Percentiles rank a stretch among this genome's conserved stretches.
Evolutionary conservation across 2,888 invertebrate species (phyloP).

Genomic region (Aphidius colemani): DNA sequence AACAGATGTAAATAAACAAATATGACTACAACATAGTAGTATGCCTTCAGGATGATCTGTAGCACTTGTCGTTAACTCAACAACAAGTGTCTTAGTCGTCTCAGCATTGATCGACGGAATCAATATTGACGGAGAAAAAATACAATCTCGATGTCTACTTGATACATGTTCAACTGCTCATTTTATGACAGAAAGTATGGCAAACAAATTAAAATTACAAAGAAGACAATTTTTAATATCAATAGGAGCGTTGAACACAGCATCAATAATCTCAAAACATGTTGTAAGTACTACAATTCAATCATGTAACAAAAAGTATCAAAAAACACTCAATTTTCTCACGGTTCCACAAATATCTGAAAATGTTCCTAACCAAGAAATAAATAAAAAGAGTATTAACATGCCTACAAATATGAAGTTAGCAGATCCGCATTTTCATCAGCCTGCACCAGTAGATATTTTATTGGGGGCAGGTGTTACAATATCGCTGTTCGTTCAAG

Average conservation of each 20-base stretch:
- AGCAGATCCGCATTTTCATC: too few relatives aligned
- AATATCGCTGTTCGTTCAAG: too few relatives aligned
- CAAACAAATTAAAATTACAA: too few relatives aligned
- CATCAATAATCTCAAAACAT: too few relatives aligned
- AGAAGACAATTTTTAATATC: too few relatives aligned
- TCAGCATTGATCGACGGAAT: constrained; percentile 8
- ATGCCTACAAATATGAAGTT: constrained; percentile 30
- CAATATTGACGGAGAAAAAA: neutral
- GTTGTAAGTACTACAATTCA: too few relatives aligned
- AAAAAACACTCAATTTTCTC: constrained; percentile 28
- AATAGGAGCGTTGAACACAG: too few relatives aligned
- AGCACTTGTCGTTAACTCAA: constrained; percentile 3
- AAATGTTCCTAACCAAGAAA: constrained; percentile 22
- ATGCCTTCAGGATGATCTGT: neutral
- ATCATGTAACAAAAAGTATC: too few relatives aligned
- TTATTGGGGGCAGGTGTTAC: too few relatives aligned
- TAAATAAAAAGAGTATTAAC: constrained; percentile 20
- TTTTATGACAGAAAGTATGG: too few relatives aligned
- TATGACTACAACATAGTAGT: neutral
- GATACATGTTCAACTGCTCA: too few relatives aligned
- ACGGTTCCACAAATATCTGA: constrained; percentile 24
- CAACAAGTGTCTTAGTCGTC: constrained; percentile 16
- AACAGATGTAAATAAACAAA: neutral
- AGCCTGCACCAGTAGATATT: too few relatives aligned
- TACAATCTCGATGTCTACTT: constrained; percentile 25